Evolutionary conservation across 1,140 invertebrate species (phyloP), one percentile per base, ranked within the genome.

Genomic region (Leptestheria dahalacensis): DNA sequence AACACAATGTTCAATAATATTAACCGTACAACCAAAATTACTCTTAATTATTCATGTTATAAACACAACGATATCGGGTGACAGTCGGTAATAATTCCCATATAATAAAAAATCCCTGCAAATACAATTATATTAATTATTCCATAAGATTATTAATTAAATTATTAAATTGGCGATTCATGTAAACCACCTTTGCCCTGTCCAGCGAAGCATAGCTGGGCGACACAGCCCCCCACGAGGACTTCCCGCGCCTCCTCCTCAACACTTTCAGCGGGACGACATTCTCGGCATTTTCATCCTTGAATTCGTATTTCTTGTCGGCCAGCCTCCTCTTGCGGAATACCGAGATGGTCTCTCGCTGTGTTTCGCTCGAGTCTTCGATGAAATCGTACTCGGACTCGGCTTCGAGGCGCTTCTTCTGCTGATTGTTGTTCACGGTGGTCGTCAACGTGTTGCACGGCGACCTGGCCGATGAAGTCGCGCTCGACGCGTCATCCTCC

Each of bases 271-370:
- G 85, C 64, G 87, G 81, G 60, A 88, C 87, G n/a, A n/a, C 33
- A 70, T 88, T 88, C 68, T 88, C 85, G 4, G 82, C 82, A 68
- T 88, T 69, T 23, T 68, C 64, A 52, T 71, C 87, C 65, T 88
- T 86, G 65, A 91, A 89, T 68, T 91, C 89, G 67, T 93, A 93
- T 67, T 91, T 91, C 69, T 91, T 92, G 66, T 93, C 88, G 0
- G 89, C 89, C 28, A 91, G 70, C 2, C 86, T 76, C 52, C 87
- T 77, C 67, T 87, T 87, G 3, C 86, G 76, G 68, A 86, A 87
- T 49, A 65, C 48, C 55, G 63, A 61, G 2, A 90, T 77, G 67
- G 88, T 90, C 68, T 89, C 85, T 25, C 65, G 62, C 1, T 64
- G 59, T 20, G 63, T 77, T 63, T 87, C 84, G 10, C 63, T 58